Evolutionary conservation across 2,797 vertebrate species (phyloP), one percentile per base, ranked within the genome.

Genomic region (Galaxias olidus): DNA sequence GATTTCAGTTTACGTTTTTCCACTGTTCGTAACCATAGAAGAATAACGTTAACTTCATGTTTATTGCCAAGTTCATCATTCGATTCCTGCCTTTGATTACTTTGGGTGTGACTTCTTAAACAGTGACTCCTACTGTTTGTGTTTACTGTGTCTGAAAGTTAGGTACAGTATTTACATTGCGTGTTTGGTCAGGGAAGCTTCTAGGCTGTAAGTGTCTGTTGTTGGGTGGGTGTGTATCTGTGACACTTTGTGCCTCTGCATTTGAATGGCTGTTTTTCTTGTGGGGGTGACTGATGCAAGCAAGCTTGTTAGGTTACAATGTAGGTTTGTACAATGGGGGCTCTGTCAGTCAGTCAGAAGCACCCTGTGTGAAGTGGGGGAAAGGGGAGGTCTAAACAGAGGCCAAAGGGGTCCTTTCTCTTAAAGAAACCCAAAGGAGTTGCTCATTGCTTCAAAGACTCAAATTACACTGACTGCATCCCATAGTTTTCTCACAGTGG

Each of bases 321-420:
- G 69, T 69, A 66, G 69, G 58, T 54, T 55, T 42, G 80, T 59
- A 90, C 85, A 91, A 89, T 85, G 67, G 76, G 52, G 44, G 60
- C 86, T 85, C 78, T 91, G 90, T 89, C 68, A 51, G 65, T 63
- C 41, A 60, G 68, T 52, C n/a, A n/a, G n/a, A n/a, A 50, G 43
- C 13, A 8, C 19, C 76, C 53, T 10, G 19, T 66, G 63, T 75
- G 74, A 58, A 57, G 50, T 60, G 61, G 51, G 40, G 68, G 46
- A 64, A 42, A 54, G 63, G 65, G 77, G 76, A 59, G 68, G 67
- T 59, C 75, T 69, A 73, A 83, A 84, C 70, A 48, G 68, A 75
- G 68, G 74, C 72, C 70, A 59, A 77, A 55, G 75, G 55, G 57
- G 60, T 75, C 74, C 76, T 65, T 78, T 79, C 73, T 74, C 78